These are phyloP conservation scores for Apamea epomidion DNA, from an alignment of 2,888 invertebrate species.

Conservation along the genomic window DNA sequence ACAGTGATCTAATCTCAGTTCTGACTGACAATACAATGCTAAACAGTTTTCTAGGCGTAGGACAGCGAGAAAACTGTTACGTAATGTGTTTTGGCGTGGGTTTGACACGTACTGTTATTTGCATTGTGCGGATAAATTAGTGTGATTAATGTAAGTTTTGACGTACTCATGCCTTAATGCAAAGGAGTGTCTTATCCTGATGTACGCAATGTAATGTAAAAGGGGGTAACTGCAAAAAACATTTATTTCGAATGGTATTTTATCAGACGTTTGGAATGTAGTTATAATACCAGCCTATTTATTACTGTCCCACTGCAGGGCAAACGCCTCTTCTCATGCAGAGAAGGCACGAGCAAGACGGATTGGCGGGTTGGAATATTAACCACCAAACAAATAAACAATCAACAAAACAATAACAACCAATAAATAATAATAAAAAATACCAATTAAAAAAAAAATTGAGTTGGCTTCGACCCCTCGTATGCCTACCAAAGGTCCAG, in stretches of 20 bases:
- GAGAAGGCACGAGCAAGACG: background rate
- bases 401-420: too few relatives aligned
- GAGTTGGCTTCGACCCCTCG: too few relatives aligned
- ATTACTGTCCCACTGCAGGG: too few relatives aligned
- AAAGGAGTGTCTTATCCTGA: slow-evolving; percentile 5
- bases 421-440: too few relatives aligned
- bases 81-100: slow-evolving; percentile 50
- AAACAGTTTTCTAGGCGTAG: slow-evolving; percentile 66
- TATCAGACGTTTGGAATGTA: slow-evolving; percentile 70
- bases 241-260: background rate
- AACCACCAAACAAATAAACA: too few relatives aligned
- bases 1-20: slow-evolving; percentile 71
- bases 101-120: slow-evolving; percentile 45
- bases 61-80: slow-evolving; percentile 62
- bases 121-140: slow-evolving; percentile 36
- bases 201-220: background rate
- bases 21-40: slow-evolving; percentile 64
- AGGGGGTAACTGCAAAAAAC: background rate
- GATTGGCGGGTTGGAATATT: too few relatives aligned
- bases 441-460: too few relatives aligned
- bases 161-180: slow-evolving; percentile 12
- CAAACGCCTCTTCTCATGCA: background rate
- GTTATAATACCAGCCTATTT: slow-evolving; percentile 24
- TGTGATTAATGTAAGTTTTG: slow-evolving; percentile 25
- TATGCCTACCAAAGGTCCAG: too few relatives aligned